Evolutionary conservation across 2,113 vertebrate genomes (phyloP), one percentile per base, ranked within the genome.

Genomic region (Pachycephala philippinensis): DNA sequence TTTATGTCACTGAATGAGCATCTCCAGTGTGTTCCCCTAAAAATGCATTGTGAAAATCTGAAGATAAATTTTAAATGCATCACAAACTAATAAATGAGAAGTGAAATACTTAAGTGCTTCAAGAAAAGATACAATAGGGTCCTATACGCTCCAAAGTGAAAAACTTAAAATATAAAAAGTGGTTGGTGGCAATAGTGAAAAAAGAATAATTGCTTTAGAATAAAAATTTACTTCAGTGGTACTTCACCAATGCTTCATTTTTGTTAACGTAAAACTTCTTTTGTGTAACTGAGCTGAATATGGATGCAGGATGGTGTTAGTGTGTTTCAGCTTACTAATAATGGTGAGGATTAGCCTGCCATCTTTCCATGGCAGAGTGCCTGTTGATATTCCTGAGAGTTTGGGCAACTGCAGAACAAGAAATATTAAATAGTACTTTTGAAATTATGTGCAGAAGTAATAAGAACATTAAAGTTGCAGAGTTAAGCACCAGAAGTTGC

Each of bases 391-490:
- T 91, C 64, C 76, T 84, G 60, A 17, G 56, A 93, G 82, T 92
- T 86, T 71, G 89, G 65, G 45, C 71, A 82, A 87, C 65, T 89
- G 57, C 78, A 70, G 79, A 63, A 66, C 37, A 90, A 84, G 71
- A 24, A 56, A 74, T 45, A 76, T 90, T 80, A 85, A 91, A 80
- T 12, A 80, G 56, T 89, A 89, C 82, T 94, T 93, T 70, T 31
- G 30, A 93, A 89, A 90, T 90, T 90, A 77, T 90, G 72, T 95
- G 75, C 68, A 56, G 63, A 93, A 96, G 84, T 89, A 93, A 72
- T 91, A 96, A 90, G 82, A 96, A 93, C 95, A 96, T 95, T 97
- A 94, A 95, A 94, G 82, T 94, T 77, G 45, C 1, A 5, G 76
- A 95, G 90, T 90, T 94, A 93, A 68, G 83, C 89, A 93, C 47